Evolutionary conservation across 2,888 invertebrate species (phyloP).

Genomic region (Scaptomyza flava): DNA sequence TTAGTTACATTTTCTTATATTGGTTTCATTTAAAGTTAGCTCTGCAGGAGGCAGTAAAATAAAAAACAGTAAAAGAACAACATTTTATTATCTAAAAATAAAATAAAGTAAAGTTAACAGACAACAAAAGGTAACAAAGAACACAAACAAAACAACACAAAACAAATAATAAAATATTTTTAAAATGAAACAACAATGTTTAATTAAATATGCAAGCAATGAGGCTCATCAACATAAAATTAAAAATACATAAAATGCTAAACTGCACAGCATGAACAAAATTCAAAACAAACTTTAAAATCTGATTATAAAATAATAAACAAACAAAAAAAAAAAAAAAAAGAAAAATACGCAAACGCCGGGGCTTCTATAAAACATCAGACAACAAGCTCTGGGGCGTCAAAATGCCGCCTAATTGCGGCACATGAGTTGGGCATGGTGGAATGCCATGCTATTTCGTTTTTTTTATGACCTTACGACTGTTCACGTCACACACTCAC

Average conservation of each 20-base stretch:
- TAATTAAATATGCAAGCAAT: constrained; percentile 78
- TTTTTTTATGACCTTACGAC: constrained; percentile 44
- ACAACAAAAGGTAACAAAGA: constrained; percentile 41
- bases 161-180: constrained; percentile 40
- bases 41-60: constrained; percentile 17
- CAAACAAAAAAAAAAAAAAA: constrained; percentile 23
- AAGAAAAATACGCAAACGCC: constrained; percentile 24
- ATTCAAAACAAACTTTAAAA: constrained; percentile 32
- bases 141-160: constrained; percentile 31
- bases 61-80: constrained; percentile 22
- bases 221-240: constrained; percentile 80
- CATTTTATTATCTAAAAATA: constrained; percentile 16
- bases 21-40: too few species aligned
- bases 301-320: neutral
- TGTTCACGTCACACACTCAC: constrained; percentile 37
- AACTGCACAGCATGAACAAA: constrained; percentile 78
- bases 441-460: constrained; percentile 40
- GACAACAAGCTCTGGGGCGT: constrained; percentile 72
- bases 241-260: constrained; percentile 78
- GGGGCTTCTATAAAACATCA: constrained; percentile 44
- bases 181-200: constrained; percentile 24
- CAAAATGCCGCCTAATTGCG: constrained; percentile 72
- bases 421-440: constrained; percentile 38
- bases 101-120: constrained; percentile 26
- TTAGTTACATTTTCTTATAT: neutral